Conservation (phyloP, 2,113 vertebrate species). For the Megaceryle torquata region DNA sequence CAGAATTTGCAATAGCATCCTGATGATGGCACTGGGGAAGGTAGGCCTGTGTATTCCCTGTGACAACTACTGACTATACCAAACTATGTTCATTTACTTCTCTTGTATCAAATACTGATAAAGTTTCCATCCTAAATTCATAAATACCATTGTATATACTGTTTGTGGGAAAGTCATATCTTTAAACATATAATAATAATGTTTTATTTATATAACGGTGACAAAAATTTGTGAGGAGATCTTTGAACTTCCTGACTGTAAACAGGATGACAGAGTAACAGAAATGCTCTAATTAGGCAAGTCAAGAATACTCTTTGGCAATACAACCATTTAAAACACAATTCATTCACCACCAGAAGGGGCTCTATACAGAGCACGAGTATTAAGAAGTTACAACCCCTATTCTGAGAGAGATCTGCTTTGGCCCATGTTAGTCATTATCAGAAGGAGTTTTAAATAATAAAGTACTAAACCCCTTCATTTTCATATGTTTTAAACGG, state of each 20-base stretch:
- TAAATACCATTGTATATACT: background rate
- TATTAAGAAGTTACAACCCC: background rate
- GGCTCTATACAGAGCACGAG: background rate
- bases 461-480: background rate
- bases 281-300: background rate
- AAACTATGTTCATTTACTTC: background rate
- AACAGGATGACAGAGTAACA: background rate
- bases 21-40: background rate
- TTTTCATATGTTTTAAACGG: background rate
- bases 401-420: background rate
- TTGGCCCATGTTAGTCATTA: background rate
- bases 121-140: background rate
- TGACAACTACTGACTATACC: background rate
- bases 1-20: background rate
- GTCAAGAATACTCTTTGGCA: fast-evolving
- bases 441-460: background rate
- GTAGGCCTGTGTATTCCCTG: background rate
- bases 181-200: background rate
- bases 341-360: background rate
- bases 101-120: background rate
- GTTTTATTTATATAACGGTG: background rate
- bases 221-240: background rate
- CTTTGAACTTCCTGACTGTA: background rate
- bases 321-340: background rate
- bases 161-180: background rate